These are phyloP conservation scores for Pomacea canaliculata DNA, from an alignment of 2,888 invertebrate species.

Conservation along the genomic window DNA sequence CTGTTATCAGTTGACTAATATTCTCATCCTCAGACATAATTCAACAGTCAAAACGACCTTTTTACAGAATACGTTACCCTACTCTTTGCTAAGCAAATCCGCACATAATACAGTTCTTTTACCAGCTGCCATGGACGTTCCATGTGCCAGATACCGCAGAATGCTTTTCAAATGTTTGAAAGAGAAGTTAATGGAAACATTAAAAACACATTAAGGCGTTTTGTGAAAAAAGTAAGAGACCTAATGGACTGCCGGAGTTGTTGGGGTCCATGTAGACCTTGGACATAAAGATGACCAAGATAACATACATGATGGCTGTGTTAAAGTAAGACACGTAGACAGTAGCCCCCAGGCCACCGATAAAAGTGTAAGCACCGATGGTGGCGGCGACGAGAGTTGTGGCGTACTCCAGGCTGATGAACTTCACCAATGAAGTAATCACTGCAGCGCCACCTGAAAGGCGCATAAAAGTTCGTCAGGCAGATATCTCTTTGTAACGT, in stretches of 20 bases:
- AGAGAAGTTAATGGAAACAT: too few species aligned
- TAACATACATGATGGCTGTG: conserved; percentile 64
- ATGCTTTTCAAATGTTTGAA: too few species aligned
- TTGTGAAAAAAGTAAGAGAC: conserved; percentile 30
- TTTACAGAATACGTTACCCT: too few species aligned
- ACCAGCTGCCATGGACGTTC: too few species aligned
- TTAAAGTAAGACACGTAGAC: conserved; percentile 71
- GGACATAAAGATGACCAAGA: conserved; percentile 64
- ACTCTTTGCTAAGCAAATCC: too few species aligned
- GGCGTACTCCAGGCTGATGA: conserved; percentile 63
- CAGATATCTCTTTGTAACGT: neutral
- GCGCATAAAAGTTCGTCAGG: neutral
- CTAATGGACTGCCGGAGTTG: conserved; percentile 40
- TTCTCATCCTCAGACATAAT: too few species aligned
- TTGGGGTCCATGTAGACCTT: conserved; percentile 59
- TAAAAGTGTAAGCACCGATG: conserved; percentile 65
- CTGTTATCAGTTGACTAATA: too few species aligned
- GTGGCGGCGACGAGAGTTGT: conserved; percentile 61
- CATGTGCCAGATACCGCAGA: too few species aligned
- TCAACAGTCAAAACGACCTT: too few species aligned
- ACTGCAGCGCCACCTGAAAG: conserved; percentile 63
- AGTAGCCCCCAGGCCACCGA: conserved; percentile 68
- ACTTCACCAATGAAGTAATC: conserved; percentile 62
- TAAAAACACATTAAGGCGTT: too few species aligned
- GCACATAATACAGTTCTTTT: too few species aligned